Evolutionary conservation across 1,140 invertebrate genomes (phyloP), one percentile per base, ranked within the genome.

Genomic region (Leguminivora glycinivorella): DNA sequence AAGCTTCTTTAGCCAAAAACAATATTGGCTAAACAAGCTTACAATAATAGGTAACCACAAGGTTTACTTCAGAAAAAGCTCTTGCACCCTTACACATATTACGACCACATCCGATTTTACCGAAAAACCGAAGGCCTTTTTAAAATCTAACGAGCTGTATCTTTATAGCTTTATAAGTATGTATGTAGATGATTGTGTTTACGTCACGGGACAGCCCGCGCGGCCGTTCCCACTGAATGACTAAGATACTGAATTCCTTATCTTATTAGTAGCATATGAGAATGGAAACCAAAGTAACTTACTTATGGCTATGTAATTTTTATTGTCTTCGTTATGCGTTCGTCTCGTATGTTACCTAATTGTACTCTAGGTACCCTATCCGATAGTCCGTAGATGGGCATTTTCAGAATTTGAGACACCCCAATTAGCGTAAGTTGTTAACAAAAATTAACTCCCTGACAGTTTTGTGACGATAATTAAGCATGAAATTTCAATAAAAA

Each of bases 171-270:
- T 34, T 34, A 12, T 14, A 52, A 52, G 47, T 2, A 22, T 34
- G 34, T 14, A 52, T 22, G 47, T 2, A 22, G 19, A 22, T 52
- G 47, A 52, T 7, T 19, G 47, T 52, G 47, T 9, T 19, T 52
- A 52, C 47, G 19, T 52, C 47, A 52, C 19, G 47, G 47, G 47
- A 52, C 7, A 22, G 47, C 47, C 47, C 47, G 47, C 47, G 17
- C 47, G 9, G 47, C 1, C 47, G 19, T 22, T 52, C 47, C 47
- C 47, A 19, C 2, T 43, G 40, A 38, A 38, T 47, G 43, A 7
- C 43, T 52, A 22, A 22, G 7, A 22, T 19, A 52, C 14, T n/a
- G 9, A 22, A n/a, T n/a, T n/a, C n/a, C n/a, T n/a, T n/a, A n/a
- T n/a, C n/a, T n/a, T 52, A 5, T 22, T 52, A 52, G 22, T 52